phyloP scores from a whole-genome alignment of 2,797 vertebrate species.

The Fundulus diaphanus region DNA sequence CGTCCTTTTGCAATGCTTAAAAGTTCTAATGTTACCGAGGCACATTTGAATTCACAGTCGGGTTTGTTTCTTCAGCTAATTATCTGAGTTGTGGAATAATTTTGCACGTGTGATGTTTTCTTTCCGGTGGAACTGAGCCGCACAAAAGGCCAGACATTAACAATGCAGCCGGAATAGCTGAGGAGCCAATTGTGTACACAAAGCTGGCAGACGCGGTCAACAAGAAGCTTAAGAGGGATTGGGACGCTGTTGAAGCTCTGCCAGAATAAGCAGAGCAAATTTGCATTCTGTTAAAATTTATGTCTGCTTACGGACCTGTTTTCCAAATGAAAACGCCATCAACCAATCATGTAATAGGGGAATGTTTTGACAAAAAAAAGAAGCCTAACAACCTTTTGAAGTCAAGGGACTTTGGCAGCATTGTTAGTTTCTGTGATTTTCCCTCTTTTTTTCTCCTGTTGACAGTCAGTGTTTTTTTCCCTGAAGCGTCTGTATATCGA shows the following conservation, averaged over 20 bases:
- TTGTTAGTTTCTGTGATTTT: constrained; percentile 50
- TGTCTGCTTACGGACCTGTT: constrained; percentile 70
- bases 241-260: constrained; percentile 60
- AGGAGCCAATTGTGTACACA: constrained; percentile 79
- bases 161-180: constrained; percentile 72
- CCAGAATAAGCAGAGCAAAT: constrained; percentile 68
- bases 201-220: constrained; percentile 77
- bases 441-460: constrained; percentile 47
- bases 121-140: constrained; percentile 76
- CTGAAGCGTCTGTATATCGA: constrained; percentile 52
- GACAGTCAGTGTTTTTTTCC: constrained; percentile 51
- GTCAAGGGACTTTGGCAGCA: constrained; percentile 56
- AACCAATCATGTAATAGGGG: constrained; percentile 72
- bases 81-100: constrained; percentile 77
- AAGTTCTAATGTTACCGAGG: constrained; percentile 76
- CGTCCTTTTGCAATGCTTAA: constrained; percentile 71
- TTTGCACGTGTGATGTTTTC: constrained; percentile 77
- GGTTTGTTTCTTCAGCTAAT: constrained; percentile 82
- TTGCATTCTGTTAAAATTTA: constrained; percentile 77
- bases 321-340: constrained; percentile 68
- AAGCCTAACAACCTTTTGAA: constrained; percentile 55
- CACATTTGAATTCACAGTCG: constrained; percentile 79
- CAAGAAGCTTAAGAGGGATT: constrained; percentile 79
- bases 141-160: constrained; percentile 80
- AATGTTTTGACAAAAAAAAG: constrained; percentile 62